Percentiles rank a stretch among this genome's conserved stretches.
Evolutionary conservation across 2,113 vertebrate species (phyloP).

Genomic region (Candoia aspera): DNA sequence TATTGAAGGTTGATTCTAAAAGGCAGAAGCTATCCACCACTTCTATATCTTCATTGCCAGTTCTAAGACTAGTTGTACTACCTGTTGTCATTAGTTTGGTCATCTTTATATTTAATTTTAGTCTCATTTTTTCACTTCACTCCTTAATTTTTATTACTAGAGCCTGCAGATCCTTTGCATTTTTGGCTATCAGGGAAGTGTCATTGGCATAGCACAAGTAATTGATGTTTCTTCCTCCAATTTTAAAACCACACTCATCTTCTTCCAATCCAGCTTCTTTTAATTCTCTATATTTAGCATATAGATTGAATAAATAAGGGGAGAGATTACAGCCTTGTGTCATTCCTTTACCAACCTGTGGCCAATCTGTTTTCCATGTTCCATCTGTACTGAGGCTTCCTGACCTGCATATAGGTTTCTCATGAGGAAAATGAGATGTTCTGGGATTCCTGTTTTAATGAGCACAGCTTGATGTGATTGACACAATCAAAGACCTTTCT

Average conservation of each 20-base stretch:
- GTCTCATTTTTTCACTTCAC: background rate
- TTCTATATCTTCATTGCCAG: background rate
- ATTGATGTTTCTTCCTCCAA: background rate
- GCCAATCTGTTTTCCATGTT: background rate
- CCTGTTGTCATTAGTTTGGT: background rate
- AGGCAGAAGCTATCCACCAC: background rate
- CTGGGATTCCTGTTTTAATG: background rate
- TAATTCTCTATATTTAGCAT: background rate
- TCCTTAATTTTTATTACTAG: background rate
- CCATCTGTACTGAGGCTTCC: background rate
- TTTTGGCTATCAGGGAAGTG: background rate
- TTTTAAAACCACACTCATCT: background rate
- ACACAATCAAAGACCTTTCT: background rate
- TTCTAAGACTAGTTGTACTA: background rate
- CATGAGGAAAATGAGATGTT: background rate
- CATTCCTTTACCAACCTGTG: background rate
- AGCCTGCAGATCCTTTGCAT: background rate
- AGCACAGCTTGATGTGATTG: background rate
- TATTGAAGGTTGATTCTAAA: background rate
- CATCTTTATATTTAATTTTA: background rate
- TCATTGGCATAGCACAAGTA: background rate
- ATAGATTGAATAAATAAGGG: background rate
- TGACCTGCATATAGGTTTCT: background rate
- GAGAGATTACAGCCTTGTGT: background rate
- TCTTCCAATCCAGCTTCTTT: background rate